These are phyloP conservation scores for Vulpes lagopus DNA, from an alignment of 2,113 vertebrate species.

Conservation along the genomic window DNA sequence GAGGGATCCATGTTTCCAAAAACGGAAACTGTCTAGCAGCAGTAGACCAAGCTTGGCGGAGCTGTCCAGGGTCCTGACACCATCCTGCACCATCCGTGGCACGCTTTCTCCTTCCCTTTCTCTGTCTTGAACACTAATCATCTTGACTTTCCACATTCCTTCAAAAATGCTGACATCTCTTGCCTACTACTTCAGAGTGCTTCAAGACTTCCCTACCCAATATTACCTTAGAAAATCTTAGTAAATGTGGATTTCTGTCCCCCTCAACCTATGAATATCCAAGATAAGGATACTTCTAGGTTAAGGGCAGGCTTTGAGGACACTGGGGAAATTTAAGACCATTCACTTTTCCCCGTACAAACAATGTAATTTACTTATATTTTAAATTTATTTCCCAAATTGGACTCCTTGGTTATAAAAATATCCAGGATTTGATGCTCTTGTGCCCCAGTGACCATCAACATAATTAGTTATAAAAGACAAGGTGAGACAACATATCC, in stretches of 20 bases:
- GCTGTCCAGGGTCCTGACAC: conserved; percentile 52
- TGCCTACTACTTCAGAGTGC: background rate
- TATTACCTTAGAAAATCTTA: background rate
- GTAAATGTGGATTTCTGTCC: background rate
- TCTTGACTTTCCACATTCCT: background rate
- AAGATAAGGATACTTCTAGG: background rate
- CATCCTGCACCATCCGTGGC: background rate
- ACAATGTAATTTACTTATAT: conserved; percentile 36
- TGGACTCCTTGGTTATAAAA: conserved; percentile 29
- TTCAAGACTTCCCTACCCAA: background rate
- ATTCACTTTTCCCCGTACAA: background rate
- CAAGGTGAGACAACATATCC: background rate
- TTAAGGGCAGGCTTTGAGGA: background rate
- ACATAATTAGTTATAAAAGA: conserved; percentile 17
- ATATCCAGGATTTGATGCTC: conserved; percentile 7
- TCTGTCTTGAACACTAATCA: background rate
- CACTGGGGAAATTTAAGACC: background rate
- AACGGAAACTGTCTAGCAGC: background rate
- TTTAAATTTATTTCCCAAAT: conserved; percentile 33
- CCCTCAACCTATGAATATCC: background rate
- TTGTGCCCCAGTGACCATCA: background rate
- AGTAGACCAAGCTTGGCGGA: background rate
- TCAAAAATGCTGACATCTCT: conserved; percentile 22
- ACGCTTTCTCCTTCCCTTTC: background rate
- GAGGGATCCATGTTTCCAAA: background rate